These are phyloP conservation scores for Ictalurus punctatus DNA, from an alignment of 2,113 vertebrate species.

Conservation along the genomic window DNA sequence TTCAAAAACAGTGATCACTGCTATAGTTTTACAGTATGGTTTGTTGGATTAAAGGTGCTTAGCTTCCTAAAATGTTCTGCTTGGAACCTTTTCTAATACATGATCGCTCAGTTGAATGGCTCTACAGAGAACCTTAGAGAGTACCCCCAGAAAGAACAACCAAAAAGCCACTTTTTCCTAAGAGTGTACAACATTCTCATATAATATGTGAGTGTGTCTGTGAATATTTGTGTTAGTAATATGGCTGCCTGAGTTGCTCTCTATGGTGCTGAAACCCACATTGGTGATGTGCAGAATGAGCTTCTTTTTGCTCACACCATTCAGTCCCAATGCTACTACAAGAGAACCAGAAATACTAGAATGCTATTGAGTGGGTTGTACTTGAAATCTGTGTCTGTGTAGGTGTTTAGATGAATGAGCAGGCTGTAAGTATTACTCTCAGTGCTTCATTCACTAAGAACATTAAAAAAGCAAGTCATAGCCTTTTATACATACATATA, in stretches of 20 bases:
- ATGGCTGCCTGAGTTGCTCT: constrained; percentile 54
- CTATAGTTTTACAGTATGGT: neutral
- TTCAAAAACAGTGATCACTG: neutral
- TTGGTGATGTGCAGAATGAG: neutral
- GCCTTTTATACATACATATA: neutral
- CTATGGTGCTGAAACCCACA: constrained; percentile 66
- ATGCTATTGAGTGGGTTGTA: neutral
- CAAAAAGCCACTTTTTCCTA: neutral
- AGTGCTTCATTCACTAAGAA: constrained; percentile 15
- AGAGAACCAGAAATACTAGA: constrained; percentile 10
- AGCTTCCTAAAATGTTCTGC: neutral
- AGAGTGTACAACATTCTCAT: neutral
- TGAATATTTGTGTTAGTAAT: neutral
- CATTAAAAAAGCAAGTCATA: neutral
- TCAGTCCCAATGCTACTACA: constrained; percentile 23
- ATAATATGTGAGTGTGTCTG: neutral
- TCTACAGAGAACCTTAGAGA: neutral
- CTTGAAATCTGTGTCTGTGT: constrained; percentile 15
- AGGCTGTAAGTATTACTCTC: neutral
- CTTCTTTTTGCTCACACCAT: neutral
- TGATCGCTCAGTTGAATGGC: neutral
- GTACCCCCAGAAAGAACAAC: neutral
- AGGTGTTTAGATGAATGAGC: constrained; percentile 34
- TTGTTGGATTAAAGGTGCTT: neutral
- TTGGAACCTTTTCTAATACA: neutral